Percentiles rank a stretch among this genome's conserved stretches.
phyloP scores from a whole-genome alignment of 2,113 vertebrate species.

The Podocnemis expansa region DNA sequence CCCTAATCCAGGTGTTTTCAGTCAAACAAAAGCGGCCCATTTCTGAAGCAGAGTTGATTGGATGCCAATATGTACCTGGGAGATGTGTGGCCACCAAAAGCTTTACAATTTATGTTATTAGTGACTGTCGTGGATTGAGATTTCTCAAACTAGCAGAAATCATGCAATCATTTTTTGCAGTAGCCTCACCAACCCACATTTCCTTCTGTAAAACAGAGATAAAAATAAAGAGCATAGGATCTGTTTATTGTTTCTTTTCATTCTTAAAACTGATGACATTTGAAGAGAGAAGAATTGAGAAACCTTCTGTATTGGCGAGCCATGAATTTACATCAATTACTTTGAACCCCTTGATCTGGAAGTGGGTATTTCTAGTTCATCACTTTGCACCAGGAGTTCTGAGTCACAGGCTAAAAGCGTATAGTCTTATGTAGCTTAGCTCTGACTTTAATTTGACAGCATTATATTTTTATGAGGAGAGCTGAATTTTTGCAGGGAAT shows the following conservation, averaged over 20 bases:
- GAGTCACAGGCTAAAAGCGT: not conserved
- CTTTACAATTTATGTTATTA: conserved; percentile 36
- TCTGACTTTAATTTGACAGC: not conserved
- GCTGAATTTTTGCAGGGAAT: not conserved
- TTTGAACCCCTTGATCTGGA: not conserved
- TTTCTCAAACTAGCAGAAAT: conserved; percentile 8
- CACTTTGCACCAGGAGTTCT: not conserved
- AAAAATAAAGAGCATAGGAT: not conserved
- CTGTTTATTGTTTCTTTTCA: not conserved
- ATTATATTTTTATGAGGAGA: not conserved
- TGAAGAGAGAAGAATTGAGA: not conserved
- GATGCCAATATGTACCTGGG: not conserved
- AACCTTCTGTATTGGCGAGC: not conserved
- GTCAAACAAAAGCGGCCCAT: not conserved
- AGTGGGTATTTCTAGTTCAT: not conserved
- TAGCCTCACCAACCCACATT: not conserved
- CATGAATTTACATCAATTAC: conserved; percentile 19
- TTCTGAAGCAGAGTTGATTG: accelerated
- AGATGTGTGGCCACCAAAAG: not conserved
- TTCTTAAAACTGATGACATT: not conserved
- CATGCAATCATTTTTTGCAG: conserved; percentile 32
- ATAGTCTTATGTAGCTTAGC: not conserved
- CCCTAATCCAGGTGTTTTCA: accelerated
- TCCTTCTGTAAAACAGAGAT: not conserved
- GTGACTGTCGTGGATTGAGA: conserved; percentile 24